Percentiles rank a stretch among this genome's conserved stretches.
Conservation (phyloP, 2,888 invertebrate genomes). For the Agrypnus murinus region DNA sequence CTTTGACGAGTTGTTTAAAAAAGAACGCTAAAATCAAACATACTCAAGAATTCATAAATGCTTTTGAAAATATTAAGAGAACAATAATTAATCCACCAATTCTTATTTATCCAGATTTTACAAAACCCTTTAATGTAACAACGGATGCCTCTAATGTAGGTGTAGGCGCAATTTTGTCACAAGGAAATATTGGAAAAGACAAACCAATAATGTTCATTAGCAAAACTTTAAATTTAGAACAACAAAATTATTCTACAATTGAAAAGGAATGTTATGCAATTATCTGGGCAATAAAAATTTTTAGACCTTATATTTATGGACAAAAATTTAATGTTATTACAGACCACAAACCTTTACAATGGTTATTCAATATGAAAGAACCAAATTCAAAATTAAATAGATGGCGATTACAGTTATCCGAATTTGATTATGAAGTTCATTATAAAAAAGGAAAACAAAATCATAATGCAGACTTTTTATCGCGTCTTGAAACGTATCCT, state of each 20-base stretch:
- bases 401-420: neutral
- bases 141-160: constrained; percentile 12
- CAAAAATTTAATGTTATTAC: neutral
- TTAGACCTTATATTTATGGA: neutral
- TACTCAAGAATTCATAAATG: neutral
- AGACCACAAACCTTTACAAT: neutral
- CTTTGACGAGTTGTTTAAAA: constrained; percentile 8
- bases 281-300: neutral
- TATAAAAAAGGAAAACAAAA: constrained; percentile 56
- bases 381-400: neutral
- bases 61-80: neutral
- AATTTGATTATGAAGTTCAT: neutral
- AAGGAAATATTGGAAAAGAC: neutral
- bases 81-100: neutral
- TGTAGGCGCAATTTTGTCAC: neutral
- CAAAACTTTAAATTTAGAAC: neutral
- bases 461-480: constrained; percentile 49
- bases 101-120: neutral
- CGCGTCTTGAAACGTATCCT: too few species aligned
- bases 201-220: neutral
- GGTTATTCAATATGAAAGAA: neutral
- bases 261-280: neutral
- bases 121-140: neutral
- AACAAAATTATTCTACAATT: neutral
- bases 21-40: constrained; percentile 7